Percentiles rank a stretch among this genome's conserved stretches.
Evolutionary conservation across 2,113 vertebrate genomes (phyloP).

Genomic region (Bambusicola thoracicus): DNA sequence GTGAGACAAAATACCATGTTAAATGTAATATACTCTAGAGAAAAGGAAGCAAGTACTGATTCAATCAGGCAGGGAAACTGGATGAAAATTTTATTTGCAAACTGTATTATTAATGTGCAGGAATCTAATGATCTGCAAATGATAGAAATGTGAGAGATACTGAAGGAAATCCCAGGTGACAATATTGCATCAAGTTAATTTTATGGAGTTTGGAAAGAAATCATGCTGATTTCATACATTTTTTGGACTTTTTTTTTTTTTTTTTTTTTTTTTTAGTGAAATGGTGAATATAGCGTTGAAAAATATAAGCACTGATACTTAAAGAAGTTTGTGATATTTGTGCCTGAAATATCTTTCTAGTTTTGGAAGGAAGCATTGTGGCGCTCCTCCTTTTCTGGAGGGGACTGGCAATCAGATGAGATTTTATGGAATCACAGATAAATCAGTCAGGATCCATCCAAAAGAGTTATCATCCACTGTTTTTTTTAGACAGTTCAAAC

Average conservation of each 20-base stretch:
- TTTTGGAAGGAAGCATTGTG: background rate
- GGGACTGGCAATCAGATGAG: background rate
- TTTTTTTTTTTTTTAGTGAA: background rate
- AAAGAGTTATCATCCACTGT: background rate
- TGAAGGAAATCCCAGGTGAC: background rate
- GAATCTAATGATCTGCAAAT: conserved; percentile 52
- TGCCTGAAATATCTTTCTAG: background rate
- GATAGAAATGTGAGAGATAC: conserved; percentile 14
- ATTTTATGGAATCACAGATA: background rate
- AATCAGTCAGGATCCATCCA: background rate
- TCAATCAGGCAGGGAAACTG: conserved; percentile 20
- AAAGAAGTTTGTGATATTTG: background rate
- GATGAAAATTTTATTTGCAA: conserved; percentile 61
- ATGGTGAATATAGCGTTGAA: background rate
- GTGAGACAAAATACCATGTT: background rate
- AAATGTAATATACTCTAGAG: conserved; percentile 38
- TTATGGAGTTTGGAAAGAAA: conserved; percentile 18
- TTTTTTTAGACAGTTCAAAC: background rate
- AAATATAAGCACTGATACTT: background rate
- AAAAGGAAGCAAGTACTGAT: conserved; percentile 28
- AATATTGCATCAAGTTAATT: background rate
- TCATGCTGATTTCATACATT: background rate
- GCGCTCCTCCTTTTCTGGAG: background rate
- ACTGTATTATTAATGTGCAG: conserved; percentile 38
- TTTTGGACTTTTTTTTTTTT: background rate